Evolutionary conservation across 2,113 vertebrate species (phyloP).

Genomic region (Sigmodon hispidus): DNA sequence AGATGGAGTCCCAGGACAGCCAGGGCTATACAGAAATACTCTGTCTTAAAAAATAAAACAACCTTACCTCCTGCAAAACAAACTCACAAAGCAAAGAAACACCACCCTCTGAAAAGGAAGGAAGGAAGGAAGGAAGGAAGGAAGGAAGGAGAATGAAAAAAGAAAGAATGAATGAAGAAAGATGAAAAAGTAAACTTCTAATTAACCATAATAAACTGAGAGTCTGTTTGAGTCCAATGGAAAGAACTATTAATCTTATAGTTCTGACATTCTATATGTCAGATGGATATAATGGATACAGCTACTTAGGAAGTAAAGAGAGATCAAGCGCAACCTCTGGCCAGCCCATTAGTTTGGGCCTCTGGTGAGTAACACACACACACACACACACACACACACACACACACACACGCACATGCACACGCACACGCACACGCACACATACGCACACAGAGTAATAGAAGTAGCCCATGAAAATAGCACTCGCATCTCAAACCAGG

Average conservation of each 20-base stretch:
- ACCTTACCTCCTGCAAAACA: too few species aligned
- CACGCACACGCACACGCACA: too few species aligned
- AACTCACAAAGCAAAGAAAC: neutral
- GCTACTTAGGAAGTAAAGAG: too few species aligned
- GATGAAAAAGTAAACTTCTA: neutral
- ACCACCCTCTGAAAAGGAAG: neutral
- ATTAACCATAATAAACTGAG: neutral
- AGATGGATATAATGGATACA: neutral
- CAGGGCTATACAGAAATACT: neutral
- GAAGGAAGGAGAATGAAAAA: too few species aligned
- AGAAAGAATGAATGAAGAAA: too few species aligned
- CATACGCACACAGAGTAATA: too few species aligned
- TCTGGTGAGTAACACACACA: neutral
- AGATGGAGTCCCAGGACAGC: neutral
- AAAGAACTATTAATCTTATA: neutral
- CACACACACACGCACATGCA: too few species aligned
- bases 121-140: too few species aligned
- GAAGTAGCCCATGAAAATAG: neutral
- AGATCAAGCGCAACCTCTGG: neutral
- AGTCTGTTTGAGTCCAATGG: neutral
- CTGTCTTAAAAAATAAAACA: neutral
- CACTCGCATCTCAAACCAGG: neutral
- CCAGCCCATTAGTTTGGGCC: neutral
- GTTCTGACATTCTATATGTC: too few species aligned
- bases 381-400: too few species aligned